Evolutionary conservation across 2,113 vertebrate genomes (phyloP).

Genomic region (Bostrychus sinensis): DNA sequence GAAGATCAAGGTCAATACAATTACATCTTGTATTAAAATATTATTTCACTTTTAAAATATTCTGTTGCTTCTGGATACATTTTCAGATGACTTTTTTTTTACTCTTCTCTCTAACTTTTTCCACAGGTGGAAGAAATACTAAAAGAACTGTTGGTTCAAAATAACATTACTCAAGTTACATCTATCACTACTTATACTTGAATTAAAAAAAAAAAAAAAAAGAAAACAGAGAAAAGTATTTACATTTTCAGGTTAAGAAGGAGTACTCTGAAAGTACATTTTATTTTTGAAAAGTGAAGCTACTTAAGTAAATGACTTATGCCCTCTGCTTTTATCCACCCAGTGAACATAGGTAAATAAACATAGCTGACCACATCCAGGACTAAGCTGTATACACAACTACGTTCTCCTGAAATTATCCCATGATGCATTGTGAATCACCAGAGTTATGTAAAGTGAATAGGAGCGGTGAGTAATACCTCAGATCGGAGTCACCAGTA

Average conservation of each 20-base stretch:
- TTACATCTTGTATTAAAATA: background rate
- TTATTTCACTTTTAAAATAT: background rate
- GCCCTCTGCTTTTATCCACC: background rate
- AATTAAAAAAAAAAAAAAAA: too few species aligned
- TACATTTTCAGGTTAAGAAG: too few species aligned
- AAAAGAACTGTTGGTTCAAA: too few species aligned
- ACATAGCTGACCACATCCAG: slow-evolving; percentile 38
- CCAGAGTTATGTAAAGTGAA: slow-evolving; percentile 18
- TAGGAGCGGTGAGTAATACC: slow-evolving; percentile 42
- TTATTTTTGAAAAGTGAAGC: too few species aligned
- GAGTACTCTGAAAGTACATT: too few species aligned
- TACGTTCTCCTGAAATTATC: slow-evolving; percentile 9
- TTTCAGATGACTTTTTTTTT: too few species aligned
- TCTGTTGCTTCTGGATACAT: too few species aligned
- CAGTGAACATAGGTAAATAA: slow-evolving; percentile 21
- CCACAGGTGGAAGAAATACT: too few species aligned
- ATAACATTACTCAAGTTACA: too few species aligned
- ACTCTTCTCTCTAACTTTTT: too few species aligned
- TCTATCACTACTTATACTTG: too few species aligned
- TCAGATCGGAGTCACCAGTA: slow-evolving; percentile 10
- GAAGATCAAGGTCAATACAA: background rate
- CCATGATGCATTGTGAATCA: slow-evolving; percentile 58
- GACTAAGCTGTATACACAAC: slow-evolving; percentile 10
- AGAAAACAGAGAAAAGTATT: too few species aligned
- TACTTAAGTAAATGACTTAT: background rate